Evolutionary conservation across 2,888 invertebrate genomes (phyloP), one percentile per base, ranked within the genome.

Genomic region (Phengaris alcon): DNA sequence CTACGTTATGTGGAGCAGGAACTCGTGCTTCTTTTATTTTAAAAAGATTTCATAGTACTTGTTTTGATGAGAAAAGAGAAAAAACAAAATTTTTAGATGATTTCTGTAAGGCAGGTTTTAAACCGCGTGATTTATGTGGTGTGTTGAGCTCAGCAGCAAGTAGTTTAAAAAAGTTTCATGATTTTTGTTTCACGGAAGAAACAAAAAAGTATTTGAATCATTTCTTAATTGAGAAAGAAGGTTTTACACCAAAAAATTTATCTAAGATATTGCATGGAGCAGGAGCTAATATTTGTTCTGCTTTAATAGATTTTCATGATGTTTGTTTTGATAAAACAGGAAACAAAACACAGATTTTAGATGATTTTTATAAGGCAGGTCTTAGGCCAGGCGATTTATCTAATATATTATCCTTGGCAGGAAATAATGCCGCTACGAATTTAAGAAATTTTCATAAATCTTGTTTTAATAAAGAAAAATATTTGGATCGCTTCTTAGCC

Each of bases 241-340:
- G 80, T 78, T 83, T 83, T 79, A 81, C 72, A 7, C 77, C 74
- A 13, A 81, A 57, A 52, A 79, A 83, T 70, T 82, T 84, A 79
- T 82, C 80, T 54, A 54, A 54, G 10, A 54, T 54, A 54, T 13
- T 54, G 52, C 52, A 79, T 78, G 78, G 48, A 84, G 82, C 82
- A 79, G 75, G 78, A 77, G 81, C 80, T 80, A 84, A 80, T 77
- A 80, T 83, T 82, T 83, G 80, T 77, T 77, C 81, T 80, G 84
- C 81, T 82, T 80, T 85, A 74, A 81, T 81, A 80, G 76, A 83
- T 75, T 82, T 83, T 79, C 80, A 83, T 76, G 76, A 80, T 78
- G 75, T 82, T 81, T 84, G 83, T 80, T 82, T 84, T 82, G 82
- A 83, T 81, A 78, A 80, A 68, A 72, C 72, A 79, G 85, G 83